Base-by-base conservation (phyloP, 2,113 vertebrate genomes). In the Oncorhynchus masou region DNA sequence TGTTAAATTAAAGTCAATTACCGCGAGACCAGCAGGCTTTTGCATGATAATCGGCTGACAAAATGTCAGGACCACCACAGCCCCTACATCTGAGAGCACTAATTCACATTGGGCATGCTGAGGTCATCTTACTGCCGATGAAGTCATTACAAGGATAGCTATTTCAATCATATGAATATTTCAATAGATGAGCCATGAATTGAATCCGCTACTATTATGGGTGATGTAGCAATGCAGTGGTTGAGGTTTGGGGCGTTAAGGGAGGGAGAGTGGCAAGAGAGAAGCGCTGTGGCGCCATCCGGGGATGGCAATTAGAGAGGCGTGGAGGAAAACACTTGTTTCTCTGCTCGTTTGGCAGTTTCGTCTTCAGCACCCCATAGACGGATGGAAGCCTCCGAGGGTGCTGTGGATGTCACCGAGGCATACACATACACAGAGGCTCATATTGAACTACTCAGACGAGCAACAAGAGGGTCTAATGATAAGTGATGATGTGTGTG, bases 121-220 rank as follows among this genome's bases (percentile, higher is more conserved):
- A 64, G 3, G 60, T 64, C 60, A 64, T 64, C 20, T n/a, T 24
- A 24, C 60, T 12, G 22, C 7, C 15, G 70, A 31, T 73, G 73
- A 83, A 74, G 72, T 76, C 79, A 76, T 69, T 31, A 75, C 73
- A 68, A 75, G 49, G 83, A 84, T 84, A 71, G 82, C 79, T 85
- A 84, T 85, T 84, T 89, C 80, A 60, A 34, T 71, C 68, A 22
- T 78, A 87, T 92, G 78, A 91, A 92, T 91, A 91, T 91, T 92
- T 92, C 83, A 92, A 73, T 15, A 87, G 90, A 74, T 79, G 81
- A 88, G 57, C 76, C 85, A 87, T 87, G 84, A 90, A 79, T 79
- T 83, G 84, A 88, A 78, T 85, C 84, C 84, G 83, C 78, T 34
- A 83, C 89, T 90, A 90, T 90, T 91, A 89, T 76, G 60, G 81